Base-by-base conservation (phyloP, 2,797 vertebrate genomes). In the Urocyon cinereoargenteus region DNA sequence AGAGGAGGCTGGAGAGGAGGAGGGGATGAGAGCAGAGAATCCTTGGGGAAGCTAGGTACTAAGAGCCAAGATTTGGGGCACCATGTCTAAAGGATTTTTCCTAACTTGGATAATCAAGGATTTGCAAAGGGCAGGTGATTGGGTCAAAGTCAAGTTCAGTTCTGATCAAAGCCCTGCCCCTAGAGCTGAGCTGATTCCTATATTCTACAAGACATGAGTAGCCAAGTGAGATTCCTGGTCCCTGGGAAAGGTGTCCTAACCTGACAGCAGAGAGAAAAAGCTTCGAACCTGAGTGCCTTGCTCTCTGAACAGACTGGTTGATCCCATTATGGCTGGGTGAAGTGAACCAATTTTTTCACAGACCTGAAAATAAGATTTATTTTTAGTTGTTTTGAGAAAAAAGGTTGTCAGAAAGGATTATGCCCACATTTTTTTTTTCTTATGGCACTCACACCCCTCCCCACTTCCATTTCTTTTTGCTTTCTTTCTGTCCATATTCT, bases 331-430 rank as follows among this genome's bases (percentile, higher is more conserved):
- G 94, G 70, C 34, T 66, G 59, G 49, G 45, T 96, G 59, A 91
- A 86, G 94, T 31, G 55, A 66, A 81, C 6, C 31, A 68, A 26
- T 84, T 97, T 97, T 97, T 93, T 96, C 75, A 94, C 15, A 97
- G 49, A 97, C 16, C 45, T 97, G 72, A 96, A 90, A 55, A 82
- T 11, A 34, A 4, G 26, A 92, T 92, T 95, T 96, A 94, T 97
- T 97, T 96, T 94, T 86, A 94, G 81, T 18, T 61, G 62, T 95
- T 68, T 93, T 61, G 2, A 68, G 70, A 53, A 40, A 40, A 73
- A 62, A 82, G 24, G 14, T 73, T 97, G 10, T 97, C 97, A 97
- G 51, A 68, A 83, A 97, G 24, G 21, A 98, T 97, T 95, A 97
- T 66, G 57, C 2, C 49, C 91, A 96, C 93, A 84, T 51, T 91